Percentiles rank a stretch among this genome's conserved stretches.
phyloP scores from a whole-genome alignment of 2,113 vertebrate species.

The Anser cygnoides region DNA sequence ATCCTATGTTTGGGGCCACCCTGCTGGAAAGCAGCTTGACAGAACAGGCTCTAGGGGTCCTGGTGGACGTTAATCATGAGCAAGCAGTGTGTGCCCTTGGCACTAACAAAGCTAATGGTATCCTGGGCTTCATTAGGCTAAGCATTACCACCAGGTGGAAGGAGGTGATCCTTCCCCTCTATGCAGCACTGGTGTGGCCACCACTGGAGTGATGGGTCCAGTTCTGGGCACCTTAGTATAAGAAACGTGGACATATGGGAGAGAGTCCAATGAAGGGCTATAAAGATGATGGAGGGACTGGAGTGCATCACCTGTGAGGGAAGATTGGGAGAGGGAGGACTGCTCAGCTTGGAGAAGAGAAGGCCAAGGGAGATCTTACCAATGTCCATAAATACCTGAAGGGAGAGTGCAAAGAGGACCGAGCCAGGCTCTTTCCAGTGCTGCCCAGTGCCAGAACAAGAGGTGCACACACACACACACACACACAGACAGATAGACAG shows the following conservation, averaged over 20 bases:
- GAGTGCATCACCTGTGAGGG: not conserved
- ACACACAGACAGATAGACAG: too few species aligned
- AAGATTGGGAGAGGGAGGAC: not conserved
- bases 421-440: too few species aligned
- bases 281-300: not conserved
- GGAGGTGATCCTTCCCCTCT: not conserved
- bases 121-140: too few species aligned
- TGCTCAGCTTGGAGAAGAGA: not conserved
- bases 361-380: not conserved
- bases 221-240: not conserved
- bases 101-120: too few species aligned
- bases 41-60: not conserved
- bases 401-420: too few species aligned
- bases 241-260: not conserved
- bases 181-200: not conserved
- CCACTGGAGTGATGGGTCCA: not conserved
- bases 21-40: not conserved
- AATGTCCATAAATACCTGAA: too few species aligned
- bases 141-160: not conserved
- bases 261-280: not conserved
- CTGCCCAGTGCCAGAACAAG: too few species aligned
- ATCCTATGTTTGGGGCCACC: not conserved
- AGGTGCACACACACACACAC: rapidly evolving
- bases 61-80: not conserved
- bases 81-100: not conserved